Conservation (phyloP, 2,888 invertebrate species). For the Schizaphis graminum region DNA sequence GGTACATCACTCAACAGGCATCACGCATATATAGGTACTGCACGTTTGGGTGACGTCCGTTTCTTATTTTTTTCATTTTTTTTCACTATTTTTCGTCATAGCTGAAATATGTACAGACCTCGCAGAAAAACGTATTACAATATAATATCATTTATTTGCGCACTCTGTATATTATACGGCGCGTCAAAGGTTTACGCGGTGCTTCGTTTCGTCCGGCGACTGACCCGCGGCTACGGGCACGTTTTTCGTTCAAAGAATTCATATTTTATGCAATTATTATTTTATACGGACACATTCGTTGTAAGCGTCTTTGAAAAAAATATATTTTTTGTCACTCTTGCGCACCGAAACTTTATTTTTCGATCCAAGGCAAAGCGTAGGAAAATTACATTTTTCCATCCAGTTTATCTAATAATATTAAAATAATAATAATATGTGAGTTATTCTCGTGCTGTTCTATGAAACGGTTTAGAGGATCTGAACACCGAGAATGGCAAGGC, state of each 20-base stretch:
- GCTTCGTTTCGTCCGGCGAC: background rate
- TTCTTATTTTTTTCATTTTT: background rate
- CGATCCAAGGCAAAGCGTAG: background rate
- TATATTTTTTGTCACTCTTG: background rate
- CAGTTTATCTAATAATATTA: background rate
- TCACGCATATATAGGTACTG: background rate
- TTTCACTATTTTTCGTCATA: background rate
- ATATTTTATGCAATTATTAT: background rate
- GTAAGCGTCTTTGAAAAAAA: background rate
- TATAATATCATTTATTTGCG: background rate
- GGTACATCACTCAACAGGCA: constrained; percentile 33
- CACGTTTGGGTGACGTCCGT: background rate
- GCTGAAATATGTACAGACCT: background rate
- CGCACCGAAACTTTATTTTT: background rate
- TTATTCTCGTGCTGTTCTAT: background rate
- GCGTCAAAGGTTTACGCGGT: background rate
- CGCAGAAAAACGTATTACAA: background rate
- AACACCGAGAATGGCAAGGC: background rate
- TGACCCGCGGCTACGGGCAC: background rate
- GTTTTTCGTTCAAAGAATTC: background rate
- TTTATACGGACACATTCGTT: background rate
- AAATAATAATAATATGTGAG: background rate
- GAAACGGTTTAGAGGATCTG: background rate
- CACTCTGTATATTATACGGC: background rate
- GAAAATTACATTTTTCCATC: background rate